Evolutionary conservation across 2,113 vertebrate genomes (phyloP), one percentile per base, ranked within the genome.

Genomic region (Saimiri boliviensis): DNA sequence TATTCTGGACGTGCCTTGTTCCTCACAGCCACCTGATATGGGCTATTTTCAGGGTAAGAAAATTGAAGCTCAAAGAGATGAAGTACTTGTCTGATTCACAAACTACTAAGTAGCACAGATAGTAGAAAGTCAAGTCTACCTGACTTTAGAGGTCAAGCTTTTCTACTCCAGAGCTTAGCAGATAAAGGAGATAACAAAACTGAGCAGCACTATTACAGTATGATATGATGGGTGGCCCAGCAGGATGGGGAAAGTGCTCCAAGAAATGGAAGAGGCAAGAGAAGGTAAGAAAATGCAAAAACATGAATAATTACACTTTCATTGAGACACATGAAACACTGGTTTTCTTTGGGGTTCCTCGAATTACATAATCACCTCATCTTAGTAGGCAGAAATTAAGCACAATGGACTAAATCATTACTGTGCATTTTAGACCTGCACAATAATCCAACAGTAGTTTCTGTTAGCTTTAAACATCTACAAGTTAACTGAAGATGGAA

Each of bases 391-490:
- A 92, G 17, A 79, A 81, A 80, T 79, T 68, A 95, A 58, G 63
- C 54, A 86, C 6, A 87, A 30, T 40, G 49, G 79, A 74, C 54
- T 74, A 56, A 87, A 54, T 20, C 4, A 25, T 47, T 23, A 87
- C 35, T 49, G 27, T 89, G 37, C 20, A n/a, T 60, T 89, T 81
- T 37, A 63, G 32, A 94, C 79, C 17, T 76, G n/a, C 42, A 49
- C 23, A 54, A 40, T 37, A 20, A 32, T 71, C 52, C 70, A 35
- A 81, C 60, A 84, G 37, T 5, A 30, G 27, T 77, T 82, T 30
- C 79, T 93, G 23, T 81, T 73, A 93, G 45, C 42, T 86, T 82
- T 82, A 77, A 63, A 73, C n/a, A 42, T 92, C 95, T 74, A 82
- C 1, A 90, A 88, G 54, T 80, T 80, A 96, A 95, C 32, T 40